Base-by-base conservation (phyloP, 2,888 invertebrate genomes). In the Drosophila fulvimacula region DNA sequence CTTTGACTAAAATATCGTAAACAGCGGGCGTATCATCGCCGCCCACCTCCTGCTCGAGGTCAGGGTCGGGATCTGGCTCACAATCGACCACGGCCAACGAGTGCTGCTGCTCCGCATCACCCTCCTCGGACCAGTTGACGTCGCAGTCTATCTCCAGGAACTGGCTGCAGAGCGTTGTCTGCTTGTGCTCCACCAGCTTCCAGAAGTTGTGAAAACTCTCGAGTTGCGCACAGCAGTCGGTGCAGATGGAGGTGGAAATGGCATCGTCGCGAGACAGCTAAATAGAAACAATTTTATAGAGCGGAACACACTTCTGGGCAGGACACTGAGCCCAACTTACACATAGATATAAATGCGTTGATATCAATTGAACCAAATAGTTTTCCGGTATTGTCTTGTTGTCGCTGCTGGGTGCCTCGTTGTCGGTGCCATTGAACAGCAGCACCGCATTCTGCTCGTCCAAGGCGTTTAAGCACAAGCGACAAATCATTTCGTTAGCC, bases 281-380 rank as follows among this genome's bases (percentile, higher is more conserved):
- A 17, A 30, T 11, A 3, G 5, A 32, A 32, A 10, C 3, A 6
- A 17, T 19, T 24, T 53, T 24, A 44, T 24, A 44, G 3, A 27
- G 24, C 9, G 2, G 11, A 1, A 21, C 19, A 55, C 38, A 17
- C 6, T 17, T 38, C 1, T 5, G 4, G 17, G 15, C 13, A 3
- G 19, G 9, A 38, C 17, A n/a, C 34, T 34, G 42, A 15, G 38
- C 19, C 3, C 17, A 52, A 83, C 86, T 85, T 80, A 90, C 90
- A 61, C 90, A 82, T 51, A 90, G 84, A 74, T 89, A 88, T 68
- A 90, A 79, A 71, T 90, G 88, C 60, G 84, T 86, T 57, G 89
- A 82, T 69, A 90, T 90, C 56, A 88, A 68, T 71, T 87, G 88
- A 21, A 88, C 84, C 81, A 90, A 79, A 61, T 86, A 81, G 64